Conservation (phyloP, 2,113 vertebrate species). For the Rhinolophus sinicus region DNA sequence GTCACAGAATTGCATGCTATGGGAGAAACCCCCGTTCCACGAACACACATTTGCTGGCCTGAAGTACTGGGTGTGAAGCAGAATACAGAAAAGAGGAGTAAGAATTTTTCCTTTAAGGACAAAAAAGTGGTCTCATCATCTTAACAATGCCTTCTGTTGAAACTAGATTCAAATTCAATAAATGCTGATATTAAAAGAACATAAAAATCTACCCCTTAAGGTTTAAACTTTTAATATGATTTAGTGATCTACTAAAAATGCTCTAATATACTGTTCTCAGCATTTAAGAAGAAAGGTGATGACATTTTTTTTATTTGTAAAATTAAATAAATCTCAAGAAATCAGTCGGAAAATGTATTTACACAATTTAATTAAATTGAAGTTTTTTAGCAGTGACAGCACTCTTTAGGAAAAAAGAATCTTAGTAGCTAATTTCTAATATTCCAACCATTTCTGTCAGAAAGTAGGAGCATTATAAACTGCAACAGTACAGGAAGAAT, state of each 20-base stretch:
- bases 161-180: constrained; percentile 53
- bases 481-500: not conserved
- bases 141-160: not conserved
- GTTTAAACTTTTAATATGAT: constrained; percentile 66
- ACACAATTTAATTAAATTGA: not conserved
- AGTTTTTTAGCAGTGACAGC: constrained; percentile 23
- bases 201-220: constrained; percentile 21
- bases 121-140: constrained; percentile 30
- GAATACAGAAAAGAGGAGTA: not conserved
- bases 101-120: not conserved
- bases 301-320: constrained; percentile 44
- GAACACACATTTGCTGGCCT: not conserved
- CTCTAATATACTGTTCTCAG: constrained; percentile 9
- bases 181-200: constrained; percentile 8
- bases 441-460: not conserved
- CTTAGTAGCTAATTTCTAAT: not conserved
- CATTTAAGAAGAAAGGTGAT: constrained; percentile 44
- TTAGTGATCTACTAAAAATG: constrained; percentile 44
- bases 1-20: not conserved
- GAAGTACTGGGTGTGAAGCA: not conserved
- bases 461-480: not conserved
- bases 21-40: too few species aligned
- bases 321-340: constrained; percentile 56
- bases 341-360: constrained; percentile 27
- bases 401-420: not conserved